These are phyloP conservation scores for Creontiades dilutus DNA, from an alignment of 2,888 invertebrate species.

Conservation along the genomic window DNA sequence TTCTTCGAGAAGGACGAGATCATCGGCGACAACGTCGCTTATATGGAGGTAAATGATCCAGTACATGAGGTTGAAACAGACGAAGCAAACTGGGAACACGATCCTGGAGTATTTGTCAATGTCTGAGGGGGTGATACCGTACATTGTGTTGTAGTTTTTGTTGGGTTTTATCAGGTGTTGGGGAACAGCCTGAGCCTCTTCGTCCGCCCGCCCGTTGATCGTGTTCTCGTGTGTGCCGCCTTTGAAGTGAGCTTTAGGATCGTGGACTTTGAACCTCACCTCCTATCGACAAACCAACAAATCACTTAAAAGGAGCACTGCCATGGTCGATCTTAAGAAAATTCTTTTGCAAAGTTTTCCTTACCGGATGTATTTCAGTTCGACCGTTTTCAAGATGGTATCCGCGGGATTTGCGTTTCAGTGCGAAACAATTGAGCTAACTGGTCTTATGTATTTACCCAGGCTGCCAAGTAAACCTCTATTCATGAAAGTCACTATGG, in stretches of 20 bases:
- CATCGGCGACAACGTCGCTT: constrained; percentile 96
- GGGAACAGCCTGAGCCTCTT: constrained; percentile 82
- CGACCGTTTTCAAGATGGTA: not conserved
- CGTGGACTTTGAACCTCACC: constrained; percentile 96
- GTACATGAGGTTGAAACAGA: constrained; percentile 99
- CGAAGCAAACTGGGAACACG: constrained; percentile 98
- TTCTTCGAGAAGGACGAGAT: constrained; percentile 89
- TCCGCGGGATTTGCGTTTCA: too few relatives aligned
- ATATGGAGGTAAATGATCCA: constrained; percentile 98
- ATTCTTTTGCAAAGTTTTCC: not conserved
- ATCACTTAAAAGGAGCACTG: constrained; percentile 81
- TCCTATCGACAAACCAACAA: constrained; percentile 83
- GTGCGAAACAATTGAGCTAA: too few relatives aligned
- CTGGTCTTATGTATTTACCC: too few relatives aligned
- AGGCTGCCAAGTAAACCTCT: too few relatives aligned
- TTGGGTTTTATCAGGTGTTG: constrained; percentile 91
- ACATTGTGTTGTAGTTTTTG: constrained; percentile 94
- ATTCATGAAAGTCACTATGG: too few relatives aligned
- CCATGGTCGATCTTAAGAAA: not conserved
- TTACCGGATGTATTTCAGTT: not conserved
- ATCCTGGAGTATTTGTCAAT: constrained; percentile 99
- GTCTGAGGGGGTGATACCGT: constrained; percentile 96
- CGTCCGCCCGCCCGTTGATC: constrained; percentile 88
- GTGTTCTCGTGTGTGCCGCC: constrained; percentile 95
- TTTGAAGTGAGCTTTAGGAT: constrained; percentile 95